Base-by-base conservation (phyloP, 1,140 invertebrate genomes). In the Drosophila sucinea region DNA sequence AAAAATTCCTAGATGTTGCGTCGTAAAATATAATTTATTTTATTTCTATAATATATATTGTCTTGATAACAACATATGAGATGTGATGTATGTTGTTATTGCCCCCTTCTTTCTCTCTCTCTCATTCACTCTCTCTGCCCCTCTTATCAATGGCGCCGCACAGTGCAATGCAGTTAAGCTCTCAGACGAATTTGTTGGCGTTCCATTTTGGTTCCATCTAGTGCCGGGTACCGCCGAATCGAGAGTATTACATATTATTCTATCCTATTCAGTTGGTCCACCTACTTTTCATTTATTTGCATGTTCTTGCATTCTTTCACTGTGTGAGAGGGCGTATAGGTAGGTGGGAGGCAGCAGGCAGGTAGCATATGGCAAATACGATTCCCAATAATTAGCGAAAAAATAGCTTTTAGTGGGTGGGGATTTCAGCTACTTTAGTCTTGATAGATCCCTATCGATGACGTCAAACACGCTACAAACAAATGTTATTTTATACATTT, bases 171-270 rank as follows among this genome's bases (percentile, higher is more conserved):
- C 44, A 44, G 27, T 55, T 60, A 41, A 60, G 10, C 44, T 27
- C 2, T 3, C 35, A 33, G 32, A 17, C 11, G 10, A 27, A 51
- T 51, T 51, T 51, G 44, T 8, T 51, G 44, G 7, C 23, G 44
- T 23, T 30, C 17, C 8, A 25, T 32, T 32, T 33, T 47, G 77
- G 81, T 85, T 77, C 81, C 69, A 56, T 41, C 17, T 63, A 70
- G 81, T 84, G 70, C 81, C 81, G 67, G 73, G 61, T 56, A 85
- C 81, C 69, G 44, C 81, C 69, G 44, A 68, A 64, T 27, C 44
- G 23, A 51, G 44, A 10, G 25, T 17, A 27, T 27, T 51, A 51
- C 44, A 51, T 51, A 51, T 38, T 8, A 35, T 33, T 5, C 1
- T 23, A 23, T 47, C 27, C 25, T 10, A 51, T n/a, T 3, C 40